Base-by-base conservation (phyloP, 2,888 invertebrate genomes). In the Lycia hirtaria region DNA sequence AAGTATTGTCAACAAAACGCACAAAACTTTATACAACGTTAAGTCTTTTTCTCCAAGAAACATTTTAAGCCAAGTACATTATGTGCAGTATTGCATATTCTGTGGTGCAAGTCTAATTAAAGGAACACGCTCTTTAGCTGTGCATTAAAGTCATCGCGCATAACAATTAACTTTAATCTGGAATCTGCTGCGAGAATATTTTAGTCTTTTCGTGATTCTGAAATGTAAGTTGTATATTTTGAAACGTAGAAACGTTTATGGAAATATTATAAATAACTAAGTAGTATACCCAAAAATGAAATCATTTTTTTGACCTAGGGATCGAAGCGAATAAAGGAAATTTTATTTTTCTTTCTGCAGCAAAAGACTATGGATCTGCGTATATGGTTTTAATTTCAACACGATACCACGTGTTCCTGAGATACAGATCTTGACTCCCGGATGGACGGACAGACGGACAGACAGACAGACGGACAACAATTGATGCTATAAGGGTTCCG, bases 101-200 rank as follows among this genome's bases (percentile, higher is more conserved):
- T 37, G 22, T 12, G 28, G 37, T 38, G 19, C 22, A 55, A 61
- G 48, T 48, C 54, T 62, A 64, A 67, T 64, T 67, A 67, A 52
- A 52, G 56, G 43, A 50, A 56, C 58, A 60, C 49, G 56, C 56
- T 55, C 40, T 48, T 64, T 50, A 56, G 43, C 59, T 58, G 52
- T 57, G 54, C 58, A 64, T 62, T 62, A 47, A 51, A 57, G 59
- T 55, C 52, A 62, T 55, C 60, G 54, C 54, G 54, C 54, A 35
- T 51, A 33, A 58, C 58, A 66, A 64, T 64, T 66, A 62, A 58
- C 60, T 66, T 55, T 49, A 51, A 56, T 57, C 60, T 60, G 9
- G 26, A 47, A 54, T 28, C 20, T 37, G 37, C 17, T 30, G 26
- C 5, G 32, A 40, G 51, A 51, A 44, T 43, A 55, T 51, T 60